Base-by-base conservation (phyloP, 1,140 invertebrate species). In the Megalonaias nervosa region DNA sequence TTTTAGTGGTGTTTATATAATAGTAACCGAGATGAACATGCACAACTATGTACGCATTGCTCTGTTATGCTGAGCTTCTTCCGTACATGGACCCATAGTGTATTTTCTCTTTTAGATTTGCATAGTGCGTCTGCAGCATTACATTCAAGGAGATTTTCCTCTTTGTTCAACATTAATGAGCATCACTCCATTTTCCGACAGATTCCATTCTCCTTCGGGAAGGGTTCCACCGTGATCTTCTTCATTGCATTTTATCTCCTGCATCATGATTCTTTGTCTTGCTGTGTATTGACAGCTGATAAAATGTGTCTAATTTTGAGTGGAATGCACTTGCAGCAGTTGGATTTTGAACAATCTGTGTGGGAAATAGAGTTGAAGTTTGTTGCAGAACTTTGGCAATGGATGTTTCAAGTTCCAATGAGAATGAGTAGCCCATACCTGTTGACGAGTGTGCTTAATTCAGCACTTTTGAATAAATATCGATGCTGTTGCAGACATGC, bases 301-400 rank as follows among this genome's bases (percentile, higher is more conserved):
- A 80, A 73, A 83, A 38, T 55, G 82, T 84, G 71, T 84, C 83
- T 69, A 83, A 85, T 31, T 85, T 74, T 5, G 74, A 76, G 66
- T 82, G 80, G 56, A 85, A 79, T 21, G 80, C 48, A 17, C 75
- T 74, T 17, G 67, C 61, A 38, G 61, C 71, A 56, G 72, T 21
- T 14, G 81, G 68, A 38, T 79, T 55, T 17, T 71, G 21, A 17
- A 80, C 21, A 21, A 83, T 83, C 59, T 81, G 70, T 17, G 38
- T 57, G 1, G 82, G 62, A 21, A 83, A 55, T 13, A 38, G 38
- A 38, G 4, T 38, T 38, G 38, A 38, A 38, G 38, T 38, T 38
- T 38, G 5, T 38, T 38, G 38, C 38, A 2, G 38, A 38, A 9
- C 5, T 38, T 38, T 38, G 38, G 38, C 38, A 6, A 38, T 38